Base-by-base conservation (phyloP, 2,113 vertebrate species). In the Percina caprodes region DNA sequence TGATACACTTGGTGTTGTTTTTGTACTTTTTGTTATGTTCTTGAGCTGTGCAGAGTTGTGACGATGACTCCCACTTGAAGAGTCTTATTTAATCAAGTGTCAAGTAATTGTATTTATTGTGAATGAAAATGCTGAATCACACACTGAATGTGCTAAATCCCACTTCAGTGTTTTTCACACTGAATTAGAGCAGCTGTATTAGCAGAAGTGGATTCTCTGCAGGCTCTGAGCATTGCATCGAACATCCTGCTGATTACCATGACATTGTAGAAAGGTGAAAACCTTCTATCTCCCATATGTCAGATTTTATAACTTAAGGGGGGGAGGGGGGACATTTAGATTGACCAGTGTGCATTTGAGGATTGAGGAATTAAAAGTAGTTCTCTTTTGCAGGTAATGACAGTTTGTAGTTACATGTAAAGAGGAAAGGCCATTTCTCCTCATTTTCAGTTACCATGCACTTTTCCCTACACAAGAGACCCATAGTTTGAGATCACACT, bases 31-130 rank as follows among this genome's bases (percentile, higher is more conserved):
- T 45, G 11, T 81, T 18, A 46, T 71, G 56, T 52, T 75, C 79
- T 66, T 16, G 33, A 24, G 26, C 15, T 1, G 3, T 0, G 19
- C 42, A 2, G 21, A 48, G 26, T 3, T 5, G 7, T 63, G 66
- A 42, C 12, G 48, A 5, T 66, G 76, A 81, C 23, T 77, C 74
- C 55, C 46, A 70, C 35, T 69, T 26, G 18, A 48, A 21, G 24
- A 68, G 19, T 23, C 75, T 88, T 60, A 81, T 75, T 68, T 42
- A 79, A 86, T 79, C 48, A 39, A 82, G 58, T 76, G 74, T 85
- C 45, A 69, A 73, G 5, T 77, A 62, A 77, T 69, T 77, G 24
- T 35, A 49, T 86, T 67, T 6, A 65, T 56, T 74, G 65, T 59
- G 63, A 79, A 48, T 74, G 59, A 11, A 71, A 72, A 78, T 9